A percentile compares a stretch with the other conserved stretches of the same genome.
Conservation (phyloP, 2,888 invertebrate genomes). For the Euspilapteryx auroguttella region DNA sequence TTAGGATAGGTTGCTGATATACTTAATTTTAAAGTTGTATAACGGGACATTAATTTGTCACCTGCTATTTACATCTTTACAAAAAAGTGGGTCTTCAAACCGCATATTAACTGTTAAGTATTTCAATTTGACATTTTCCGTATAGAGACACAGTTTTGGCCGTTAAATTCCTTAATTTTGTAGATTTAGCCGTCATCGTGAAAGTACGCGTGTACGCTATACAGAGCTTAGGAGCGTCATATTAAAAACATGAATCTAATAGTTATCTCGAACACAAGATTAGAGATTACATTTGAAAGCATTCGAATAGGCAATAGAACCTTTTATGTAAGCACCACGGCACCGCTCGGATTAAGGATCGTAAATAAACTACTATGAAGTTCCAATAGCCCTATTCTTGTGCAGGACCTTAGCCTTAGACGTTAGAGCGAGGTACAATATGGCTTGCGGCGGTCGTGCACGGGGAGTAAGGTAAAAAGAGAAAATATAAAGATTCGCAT, state of each 20-base stretch:
- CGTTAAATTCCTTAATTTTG: no score
- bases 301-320: constrained; percentile 1
- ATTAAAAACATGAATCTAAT: not conserved
- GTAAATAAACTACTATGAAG: constrained; percentile 33
- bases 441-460: constrained; percentile 37
- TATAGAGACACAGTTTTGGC: no score
- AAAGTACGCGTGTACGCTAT: no score
- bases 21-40: no score
- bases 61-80: no score
- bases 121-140: no score
- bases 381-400: constrained; percentile 28
- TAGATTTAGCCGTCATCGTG: no score
- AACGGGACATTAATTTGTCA: no score
- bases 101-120: no score
- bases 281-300: constrained; percentile 5
- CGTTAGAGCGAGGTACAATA: constrained; percentile 37
- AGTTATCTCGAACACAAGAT: constrained; percentile 2
- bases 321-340: not conserved
- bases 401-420: constrained; percentile 32
- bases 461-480: constrained; percentile 14
- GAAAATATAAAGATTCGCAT: constrained; percentile 44
- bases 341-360: constrained; percentile 20
- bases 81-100: no score
- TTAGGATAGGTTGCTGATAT: no score
- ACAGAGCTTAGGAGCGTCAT: not conserved